Percentiles rank a stretch among this genome's conserved stretches.
These are phyloP conservation scores for Vanessa cardui DNA, from an alignment of 2,888 invertebrate genomes.

Conservation along the genomic window DNA sequence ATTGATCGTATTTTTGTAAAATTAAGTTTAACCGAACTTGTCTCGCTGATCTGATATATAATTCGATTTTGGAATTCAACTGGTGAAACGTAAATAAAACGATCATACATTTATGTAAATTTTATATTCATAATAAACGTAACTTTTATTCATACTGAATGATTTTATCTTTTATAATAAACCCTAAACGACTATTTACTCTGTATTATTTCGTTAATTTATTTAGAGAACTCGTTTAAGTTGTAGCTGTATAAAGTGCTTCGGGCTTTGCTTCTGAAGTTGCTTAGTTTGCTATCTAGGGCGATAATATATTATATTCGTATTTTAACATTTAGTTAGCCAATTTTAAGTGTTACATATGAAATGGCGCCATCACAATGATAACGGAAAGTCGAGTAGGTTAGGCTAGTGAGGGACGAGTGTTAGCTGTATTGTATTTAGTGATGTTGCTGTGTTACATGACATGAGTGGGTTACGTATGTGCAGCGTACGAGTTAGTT, in stretches of 20 bases:
- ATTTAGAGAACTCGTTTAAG: slow-evolving; percentile 64
- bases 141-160: slow-evolving; percentile 35
- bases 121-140: slow-evolving; percentile 25
- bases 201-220: slow-evolving; percentile 69
- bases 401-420: slow-evolving; percentile 66
- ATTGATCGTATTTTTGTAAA: slow-evolving; percentile 12
- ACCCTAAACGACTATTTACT: slow-evolving; percentile 48
- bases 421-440: slow-evolving; percentile 72
- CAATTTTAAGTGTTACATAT: slow-evolving; percentile 67
- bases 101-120: slow-evolving; percentile 26
- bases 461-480: slow-evolving; percentile 59
- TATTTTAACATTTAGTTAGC: slow-evolving; percentile 72
- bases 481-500: slow-evolving; percentile 71
- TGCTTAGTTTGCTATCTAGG: slow-evolving; percentile 64
- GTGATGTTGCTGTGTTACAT: slow-evolving; percentile 69
- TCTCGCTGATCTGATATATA: slow-evolving; percentile 24
- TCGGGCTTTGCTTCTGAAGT: slow-evolving; percentile 71
- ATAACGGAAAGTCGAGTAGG: slow-evolving; percentile 61
- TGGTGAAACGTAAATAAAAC: slow-evolving; percentile 14
- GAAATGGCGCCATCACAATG: slow-evolving; percentile 75
- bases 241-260: slow-evolving; percentile 76
- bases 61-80: slow-evolving; percentile 2
- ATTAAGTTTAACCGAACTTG: slow-evolving; percentile 11
- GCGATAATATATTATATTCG: slow-evolving; percentile 64
- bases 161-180: slow-evolving; percentile 35